A percentile compares a stretch with the other conserved stretches of the same genome.
These are phyloP conservation scores for Mellilla xanthometata DNA, from an alignment of 2,888 invertebrate genomes.

Conservation along the genomic window DNA sequence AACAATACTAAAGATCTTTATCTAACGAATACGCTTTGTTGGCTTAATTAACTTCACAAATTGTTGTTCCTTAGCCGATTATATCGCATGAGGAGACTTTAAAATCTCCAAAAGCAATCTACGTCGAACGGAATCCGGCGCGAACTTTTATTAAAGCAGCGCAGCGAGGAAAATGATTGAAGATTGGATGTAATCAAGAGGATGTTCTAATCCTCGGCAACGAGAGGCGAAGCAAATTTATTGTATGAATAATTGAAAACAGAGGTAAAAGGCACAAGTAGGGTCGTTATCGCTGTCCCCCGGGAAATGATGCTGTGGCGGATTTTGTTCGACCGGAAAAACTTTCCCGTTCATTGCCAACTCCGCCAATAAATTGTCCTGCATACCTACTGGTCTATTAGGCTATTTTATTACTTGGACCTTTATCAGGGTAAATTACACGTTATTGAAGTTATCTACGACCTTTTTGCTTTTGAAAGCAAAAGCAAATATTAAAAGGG, in stretches of 20 bases:
- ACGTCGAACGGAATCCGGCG: slow-evolving; percentile 34
- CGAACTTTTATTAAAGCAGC: slow-evolving; percentile 43
- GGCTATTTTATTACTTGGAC: slow-evolving; percentile 37
- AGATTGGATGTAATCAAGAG: slow-evolving; percentile 55
- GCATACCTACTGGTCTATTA: slow-evolving; percentile 45
- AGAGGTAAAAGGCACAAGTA: slow-evolving; percentile 67
- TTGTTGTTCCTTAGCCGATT: slow-evolving; percentile 55
- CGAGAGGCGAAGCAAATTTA: slow-evolving; percentile 54
- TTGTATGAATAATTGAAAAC: slow-evolving; percentile 76
- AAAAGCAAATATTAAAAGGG: neutral
- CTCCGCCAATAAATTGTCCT: slow-evolving; percentile 40
- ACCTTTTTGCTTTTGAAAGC: neutral
- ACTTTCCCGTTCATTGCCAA: slow-evolving; percentile 50
- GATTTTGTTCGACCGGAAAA: slow-evolving; percentile 58
- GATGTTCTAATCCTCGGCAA: slow-evolving; percentile 48
- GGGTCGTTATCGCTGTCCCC: slow-evolving; percentile 64
- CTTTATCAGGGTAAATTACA: slow-evolving; percentile 2
- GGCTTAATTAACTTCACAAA: slow-evolving; percentile 69
- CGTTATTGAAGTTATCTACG: neutral
- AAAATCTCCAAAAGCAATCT: slow-evolving; percentile 48
- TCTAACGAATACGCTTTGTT: slow-evolving; percentile 63
- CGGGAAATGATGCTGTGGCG: slow-evolving; percentile 62
- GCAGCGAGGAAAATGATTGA: slow-evolving; percentile 50
- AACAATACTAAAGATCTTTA: slow-evolving; percentile 62
- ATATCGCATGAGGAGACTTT: slow-evolving; percentile 37